Percentiles rank a stretch among this genome's conserved stretches.
These are phyloP conservation scores for Onychomys torridus DNA, from an alignment of 2,797 vertebrate genomes.

Conservation along the genomic window DNA sequence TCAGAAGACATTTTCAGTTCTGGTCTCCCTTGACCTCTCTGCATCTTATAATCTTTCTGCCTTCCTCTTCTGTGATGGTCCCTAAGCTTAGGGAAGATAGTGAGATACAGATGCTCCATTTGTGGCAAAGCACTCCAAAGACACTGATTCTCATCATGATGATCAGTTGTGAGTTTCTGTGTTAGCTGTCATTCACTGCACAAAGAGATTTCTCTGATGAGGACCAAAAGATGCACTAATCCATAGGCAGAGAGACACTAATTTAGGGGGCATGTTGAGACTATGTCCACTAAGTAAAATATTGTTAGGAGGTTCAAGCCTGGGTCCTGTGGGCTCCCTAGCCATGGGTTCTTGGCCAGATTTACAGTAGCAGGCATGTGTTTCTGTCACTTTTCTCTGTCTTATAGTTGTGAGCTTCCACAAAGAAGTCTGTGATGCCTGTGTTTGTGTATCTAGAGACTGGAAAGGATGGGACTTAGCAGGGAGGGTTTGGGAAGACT, in stretches of 20 bases:
- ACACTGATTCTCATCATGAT: fast-evolving
- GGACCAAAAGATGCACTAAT: neutral
- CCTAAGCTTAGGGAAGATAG: neutral
- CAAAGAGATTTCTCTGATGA: neutral
- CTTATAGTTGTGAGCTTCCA: neutral
- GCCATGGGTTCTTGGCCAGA: neutral
- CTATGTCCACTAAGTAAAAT: neutral
- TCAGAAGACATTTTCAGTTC: neutral
- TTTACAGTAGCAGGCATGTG: neutral
- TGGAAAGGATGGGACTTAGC: neutral
- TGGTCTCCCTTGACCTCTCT: neutral
- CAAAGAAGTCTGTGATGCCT: neutral
- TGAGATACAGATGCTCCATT: neutral
- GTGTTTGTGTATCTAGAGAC: neutral
- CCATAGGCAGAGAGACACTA: neutral
- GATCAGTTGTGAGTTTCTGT: neutral
- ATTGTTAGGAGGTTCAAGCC: too few relatives aligned
- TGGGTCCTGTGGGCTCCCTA: neutral
- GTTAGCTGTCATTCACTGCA: neutral
- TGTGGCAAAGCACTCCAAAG: neutral
- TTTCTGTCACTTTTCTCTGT: neutral
- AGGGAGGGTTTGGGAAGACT: too few relatives aligned
- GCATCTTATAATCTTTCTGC: neutral
- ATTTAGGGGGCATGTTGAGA: neutral
- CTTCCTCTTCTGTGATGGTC: neutral